Conservation (phyloP, 2,797 vertebrate genomes). For the Emydoidea blandingii region DNA sequence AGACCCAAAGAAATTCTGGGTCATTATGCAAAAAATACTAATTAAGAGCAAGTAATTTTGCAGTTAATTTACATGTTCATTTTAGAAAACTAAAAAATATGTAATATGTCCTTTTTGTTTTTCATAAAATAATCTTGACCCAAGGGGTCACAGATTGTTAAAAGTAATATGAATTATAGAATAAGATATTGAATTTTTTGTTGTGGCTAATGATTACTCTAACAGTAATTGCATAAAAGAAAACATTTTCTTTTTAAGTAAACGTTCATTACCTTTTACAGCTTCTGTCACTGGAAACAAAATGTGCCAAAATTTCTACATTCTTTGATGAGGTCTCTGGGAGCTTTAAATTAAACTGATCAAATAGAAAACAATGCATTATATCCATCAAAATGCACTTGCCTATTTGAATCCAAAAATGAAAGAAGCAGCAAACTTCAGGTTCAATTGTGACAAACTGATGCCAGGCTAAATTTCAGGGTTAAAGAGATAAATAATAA, state of each 20-base stretch:
- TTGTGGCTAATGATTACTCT: constrained; percentile 74
- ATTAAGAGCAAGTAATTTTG: constrained; percentile 74
- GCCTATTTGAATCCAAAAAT: constrained; percentile 37
- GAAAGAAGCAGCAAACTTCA: constrained; percentile 28
- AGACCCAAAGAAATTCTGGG: constrained; percentile 62
- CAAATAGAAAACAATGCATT: constrained; percentile 61
- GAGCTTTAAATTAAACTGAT: constrained; percentile 78
- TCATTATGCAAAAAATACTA: constrained; percentile 77
- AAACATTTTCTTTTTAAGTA: constrained; percentile 78
- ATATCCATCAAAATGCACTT: constrained; percentile 53
- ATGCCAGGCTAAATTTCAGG: constrained; percentile 23
- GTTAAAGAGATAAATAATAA: constrained; percentile 34
- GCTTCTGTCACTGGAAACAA: constrained; percentile 66
- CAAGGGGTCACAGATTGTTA: constrained; percentile 64
- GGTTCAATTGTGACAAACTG: background rate
- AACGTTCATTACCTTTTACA: constrained; percentile 76
- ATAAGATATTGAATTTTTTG: constrained; percentile 72
- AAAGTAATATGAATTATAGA: constrained; percentile 74
- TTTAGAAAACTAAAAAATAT: constrained; percentile 71
- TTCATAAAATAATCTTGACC: constrained; percentile 72
- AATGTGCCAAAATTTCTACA: constrained; percentile 50
- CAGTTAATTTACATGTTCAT: constrained; percentile 75
- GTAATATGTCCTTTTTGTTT: constrained; percentile 62
- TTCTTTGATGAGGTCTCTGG: constrained; percentile 76
- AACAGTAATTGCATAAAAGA: constrained; percentile 67